These are phyloP conservation scores for Tortrix viridana DNA, from an alignment of 2,888 invertebrate species.

Conservation along the genomic window DNA sequence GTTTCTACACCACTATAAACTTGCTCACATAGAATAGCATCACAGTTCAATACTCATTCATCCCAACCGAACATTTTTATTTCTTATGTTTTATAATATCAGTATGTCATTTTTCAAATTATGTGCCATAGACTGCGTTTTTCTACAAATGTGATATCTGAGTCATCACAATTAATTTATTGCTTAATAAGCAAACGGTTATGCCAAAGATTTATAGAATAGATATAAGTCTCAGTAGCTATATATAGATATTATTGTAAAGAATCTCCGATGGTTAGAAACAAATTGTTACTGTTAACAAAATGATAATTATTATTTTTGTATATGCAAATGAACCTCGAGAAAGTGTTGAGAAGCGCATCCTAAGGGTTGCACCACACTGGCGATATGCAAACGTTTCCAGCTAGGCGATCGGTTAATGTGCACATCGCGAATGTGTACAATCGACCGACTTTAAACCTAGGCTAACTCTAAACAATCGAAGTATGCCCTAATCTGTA, in stretches of 20 bases:
- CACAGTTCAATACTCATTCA: not conserved
- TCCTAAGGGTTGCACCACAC: no score
- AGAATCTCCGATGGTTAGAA: slow-evolving; percentile 67
- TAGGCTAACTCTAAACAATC: no score
- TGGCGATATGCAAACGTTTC: no score
- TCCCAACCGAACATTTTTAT: slow-evolving; percentile 1
- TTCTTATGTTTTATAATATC: slow-evolving; percentile 15
- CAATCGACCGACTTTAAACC: no score
- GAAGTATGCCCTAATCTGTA: no score
- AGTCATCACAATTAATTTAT: slow-evolving; percentile 67
- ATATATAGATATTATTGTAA: slow-evolving; percentile 56
- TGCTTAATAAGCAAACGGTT: slow-evolving; percentile 64
- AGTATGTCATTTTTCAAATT: slow-evolving; percentile 38
- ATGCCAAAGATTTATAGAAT: slow-evolving; percentile 81
- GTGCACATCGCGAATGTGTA: no score
- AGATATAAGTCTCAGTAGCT: slow-evolving; percentile 73
- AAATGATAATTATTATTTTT: slow-evolving; percentile 70
- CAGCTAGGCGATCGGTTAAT: no score
- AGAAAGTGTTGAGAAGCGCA: slow-evolving; percentile 61
- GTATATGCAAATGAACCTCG: slow-evolving; percentile 73
- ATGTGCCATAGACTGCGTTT: slow-evolving; percentile 57
- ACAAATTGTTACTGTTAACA: slow-evolving; percentile 81
- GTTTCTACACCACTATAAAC: slow-evolving; percentile 68
- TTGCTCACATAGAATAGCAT: slow-evolving; percentile 14
- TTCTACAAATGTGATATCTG: slow-evolving; percentile 43